Evolutionary conservation across 2,797 vertebrate genomes (phyloP).

Genomic region (Sylvilagus floridanus): DNA sequence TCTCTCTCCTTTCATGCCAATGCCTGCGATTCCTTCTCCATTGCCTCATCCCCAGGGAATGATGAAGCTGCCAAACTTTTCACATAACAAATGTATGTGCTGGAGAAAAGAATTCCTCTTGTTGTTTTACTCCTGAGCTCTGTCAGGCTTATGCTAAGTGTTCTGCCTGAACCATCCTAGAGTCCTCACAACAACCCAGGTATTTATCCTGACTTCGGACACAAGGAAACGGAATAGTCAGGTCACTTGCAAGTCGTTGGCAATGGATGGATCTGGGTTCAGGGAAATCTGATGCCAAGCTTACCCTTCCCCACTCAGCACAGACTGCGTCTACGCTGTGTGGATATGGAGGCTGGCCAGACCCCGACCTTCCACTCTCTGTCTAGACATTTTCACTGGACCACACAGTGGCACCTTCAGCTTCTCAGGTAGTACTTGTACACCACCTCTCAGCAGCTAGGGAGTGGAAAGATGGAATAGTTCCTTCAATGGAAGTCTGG

Average conservation of each 20-base stretch:
- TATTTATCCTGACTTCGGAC: conserved; percentile 28
- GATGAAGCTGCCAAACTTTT: neutral
- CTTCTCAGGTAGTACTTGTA: neutral
- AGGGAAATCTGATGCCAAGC: neutral
- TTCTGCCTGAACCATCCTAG: neutral
- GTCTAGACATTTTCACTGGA: neutral
- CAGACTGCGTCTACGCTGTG: rapidly evolving
- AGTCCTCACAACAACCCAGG: neutral
- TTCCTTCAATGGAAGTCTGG: neutral
- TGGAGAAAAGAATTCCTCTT: neutral
- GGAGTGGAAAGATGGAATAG: neutral
- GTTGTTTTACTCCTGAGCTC: neutral
- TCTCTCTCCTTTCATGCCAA: neutral
- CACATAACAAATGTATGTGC: neutral
- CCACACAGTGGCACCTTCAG: neutral
- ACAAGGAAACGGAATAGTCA: neutral
- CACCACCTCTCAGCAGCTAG: neutral
- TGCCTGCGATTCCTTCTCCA: neutral
- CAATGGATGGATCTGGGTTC: neutral
- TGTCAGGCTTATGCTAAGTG: neutral
- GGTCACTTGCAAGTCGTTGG: neutral
- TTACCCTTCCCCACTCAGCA: neutral
- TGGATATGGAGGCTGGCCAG: neutral
- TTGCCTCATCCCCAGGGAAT: neutral
- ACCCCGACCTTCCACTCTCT: neutral